Base-by-base conservation (phyloP, 2,113 vertebrate genomes). In the Brachionichthys hirsutus region DNA sequence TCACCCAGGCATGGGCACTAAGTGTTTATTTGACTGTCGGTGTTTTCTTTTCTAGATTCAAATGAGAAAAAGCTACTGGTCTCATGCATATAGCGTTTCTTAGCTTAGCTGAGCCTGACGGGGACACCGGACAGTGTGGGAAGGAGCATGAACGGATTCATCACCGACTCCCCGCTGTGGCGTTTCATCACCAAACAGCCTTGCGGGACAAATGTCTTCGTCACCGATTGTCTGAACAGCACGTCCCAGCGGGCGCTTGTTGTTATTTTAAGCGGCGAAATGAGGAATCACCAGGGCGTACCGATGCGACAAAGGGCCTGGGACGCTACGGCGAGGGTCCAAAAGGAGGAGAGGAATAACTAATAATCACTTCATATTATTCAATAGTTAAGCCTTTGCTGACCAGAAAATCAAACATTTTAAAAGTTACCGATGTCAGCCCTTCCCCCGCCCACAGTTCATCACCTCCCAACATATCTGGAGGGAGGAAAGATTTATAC, bases 171-270 rank as follows among this genome's bases (percentile, higher is more conserved):
- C 84, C 85, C 11, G 38, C 81, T 65, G 81, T 16, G 74, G 45
- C 56, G 61, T 80, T 81, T 81, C 74, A 70, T 83, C 83, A 74
- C 67, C 76, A 66, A 63, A 54, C 43, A 45, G 73, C 55, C 69
- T 75, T 50, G 41, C 12, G 4, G 66, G 57, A 59, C 69, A 80
- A 64, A 69, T 64, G 6, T 72, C 11, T 78, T 73, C 82, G 79
- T 87, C 84, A 89, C 40, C 49, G 79, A 35, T 47, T 54, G 70
- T 74, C 68, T 76, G 57, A 71, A 78, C 57, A 82, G 78, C 75
- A 67, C 53, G n/a, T 83, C 70, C 62, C 56, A 81, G 58, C 50
- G 69, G 45, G 78, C 70, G n/a, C 75, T 64, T 61, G 54, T n/a
- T 65, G 73, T 81, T 89, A 84, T 87, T 89, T 80, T 75, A 18